Percentiles rank a stretch among this genome's conserved stretches.
phyloP scores from a whole-genome alignment of 2,888 invertebrate species.

The Epicampocera succincta region DNA sequence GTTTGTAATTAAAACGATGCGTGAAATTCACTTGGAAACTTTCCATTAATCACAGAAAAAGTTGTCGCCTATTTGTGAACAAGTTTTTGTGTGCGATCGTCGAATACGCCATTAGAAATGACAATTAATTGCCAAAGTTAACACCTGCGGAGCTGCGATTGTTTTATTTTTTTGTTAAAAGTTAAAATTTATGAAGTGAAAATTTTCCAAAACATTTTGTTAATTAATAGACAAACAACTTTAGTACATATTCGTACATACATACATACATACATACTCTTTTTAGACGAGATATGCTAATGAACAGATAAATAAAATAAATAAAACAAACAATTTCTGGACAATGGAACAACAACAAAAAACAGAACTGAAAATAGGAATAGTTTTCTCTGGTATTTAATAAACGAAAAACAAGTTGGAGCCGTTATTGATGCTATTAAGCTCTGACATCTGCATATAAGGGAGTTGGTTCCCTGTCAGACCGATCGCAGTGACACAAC shows the following conservation, averaged over 20 bases:
- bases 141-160: background rate
- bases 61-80: background rate
- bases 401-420: too few species aligned
- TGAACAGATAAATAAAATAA: too few species aligned
- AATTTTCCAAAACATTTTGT: background rate
- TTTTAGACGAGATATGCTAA: background rate
- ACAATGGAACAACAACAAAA: too few species aligned
- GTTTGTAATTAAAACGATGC: background rate
- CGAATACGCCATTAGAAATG: too few species aligned
- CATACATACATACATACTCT: background rate
- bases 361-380: too few species aligned
- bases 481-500: too few species aligned
- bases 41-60: background rate
- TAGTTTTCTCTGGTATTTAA: too few species aligned
- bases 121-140: conserved; percentile 1
- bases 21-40: background rate
- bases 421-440: too few species aligned
- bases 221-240: background rate
- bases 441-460: too few species aligned
- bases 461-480: too few species aligned
- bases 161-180: background rate
- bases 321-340: background rate
- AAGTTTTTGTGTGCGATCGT: background rate
- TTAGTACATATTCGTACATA: background rate
- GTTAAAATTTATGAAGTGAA: conserved; percentile 1